Evolutionary conservation across 2,113 vertebrate species (phyloP), one percentile per base, ranked within the genome.

Genomic region (Lampris megalopsis): DNA sequence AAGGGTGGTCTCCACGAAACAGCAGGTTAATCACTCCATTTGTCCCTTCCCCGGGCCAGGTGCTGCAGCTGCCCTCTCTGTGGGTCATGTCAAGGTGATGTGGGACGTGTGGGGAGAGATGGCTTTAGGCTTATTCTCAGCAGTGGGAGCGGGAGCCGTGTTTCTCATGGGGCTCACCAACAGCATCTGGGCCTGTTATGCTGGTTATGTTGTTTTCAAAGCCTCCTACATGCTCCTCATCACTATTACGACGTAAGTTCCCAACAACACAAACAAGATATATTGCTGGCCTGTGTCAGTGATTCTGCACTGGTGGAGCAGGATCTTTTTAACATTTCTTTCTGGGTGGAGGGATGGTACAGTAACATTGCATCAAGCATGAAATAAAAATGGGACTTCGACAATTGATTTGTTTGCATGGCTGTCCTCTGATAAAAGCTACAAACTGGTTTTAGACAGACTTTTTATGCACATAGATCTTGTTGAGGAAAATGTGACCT

Each of bases 181-280:
- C 77, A 92, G 65, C 9, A 94, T 94, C 68, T 94, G 92, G 93
- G 36, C 60, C 2, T 91, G 90, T 77, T 94, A 93, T 13, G 71
- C 76, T 7, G 88, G 86, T 58, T 94, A 94, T 50, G 79, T 64
- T 7, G n/a, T 91, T 61, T 94, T 94, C 79, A 94, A 92, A 76
- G 92, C 93, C 1, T 92, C 92, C 72, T 94, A 93, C 24, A 94
- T 94, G 89, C 82, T 94, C 5, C 93, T 94, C 41, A 93, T 94
- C 64, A 94, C 92, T 70, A 90, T 93, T 79, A 90, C 93, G 42
- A 87, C 86, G 72, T 94, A 79, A 84, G 89, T 73, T 60, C 35
- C 35, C 11, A 0, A 6, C 36, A 10, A 41, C 37, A 24, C 9
- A 35, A 8, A n/a, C 9, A 38, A 2, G 5, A 45, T 43, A 57